These are phyloP conservation scores for Xiphorhynchus elegans DNA, from an alignment of 2,113 vertebrate genomes.

Conservation along the genomic window DNA sequence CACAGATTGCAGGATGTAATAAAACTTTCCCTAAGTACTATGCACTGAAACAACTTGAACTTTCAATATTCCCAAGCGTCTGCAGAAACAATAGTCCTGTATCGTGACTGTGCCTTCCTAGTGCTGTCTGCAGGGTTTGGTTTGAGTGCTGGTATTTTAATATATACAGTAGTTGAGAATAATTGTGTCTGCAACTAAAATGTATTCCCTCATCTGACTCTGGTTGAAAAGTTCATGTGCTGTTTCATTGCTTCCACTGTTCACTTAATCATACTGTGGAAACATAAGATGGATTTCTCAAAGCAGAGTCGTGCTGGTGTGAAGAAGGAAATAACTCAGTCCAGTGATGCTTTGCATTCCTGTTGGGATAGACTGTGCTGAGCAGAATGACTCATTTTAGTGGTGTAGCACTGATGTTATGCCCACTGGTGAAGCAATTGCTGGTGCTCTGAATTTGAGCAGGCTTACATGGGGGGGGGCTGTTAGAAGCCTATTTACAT, in stretches of 20 bases:
- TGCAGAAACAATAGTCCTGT: background rate
- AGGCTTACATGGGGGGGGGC: background rate
- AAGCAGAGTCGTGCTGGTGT: background rate
- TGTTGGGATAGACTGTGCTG: background rate
- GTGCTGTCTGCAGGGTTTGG: background rate
- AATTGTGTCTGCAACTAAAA: background rate
- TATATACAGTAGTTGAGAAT: background rate
- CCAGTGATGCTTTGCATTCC: background rate
- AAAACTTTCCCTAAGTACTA: background rate
- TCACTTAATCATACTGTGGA: background rate
- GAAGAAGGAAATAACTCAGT: background rate
- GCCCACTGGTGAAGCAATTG: background rate
- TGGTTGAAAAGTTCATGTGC: conserved; percentile 11
- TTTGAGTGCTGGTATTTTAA: background rate
- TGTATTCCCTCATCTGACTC: background rate
- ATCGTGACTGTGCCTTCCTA: background rate
- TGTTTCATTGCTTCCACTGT: background rate
- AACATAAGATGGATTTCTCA: background rate
- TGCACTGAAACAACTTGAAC: background rate
- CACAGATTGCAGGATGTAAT: background rate
- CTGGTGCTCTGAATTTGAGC: background rate
- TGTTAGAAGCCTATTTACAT: background rate
- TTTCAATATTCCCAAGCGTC: background rate
- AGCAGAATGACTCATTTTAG: background rate
- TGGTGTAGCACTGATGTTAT: accelerated